Evolutionary conservation across 2,113 vertebrate species (phyloP).

Genomic region (Dendropsophus ebraccatus): DNA sequence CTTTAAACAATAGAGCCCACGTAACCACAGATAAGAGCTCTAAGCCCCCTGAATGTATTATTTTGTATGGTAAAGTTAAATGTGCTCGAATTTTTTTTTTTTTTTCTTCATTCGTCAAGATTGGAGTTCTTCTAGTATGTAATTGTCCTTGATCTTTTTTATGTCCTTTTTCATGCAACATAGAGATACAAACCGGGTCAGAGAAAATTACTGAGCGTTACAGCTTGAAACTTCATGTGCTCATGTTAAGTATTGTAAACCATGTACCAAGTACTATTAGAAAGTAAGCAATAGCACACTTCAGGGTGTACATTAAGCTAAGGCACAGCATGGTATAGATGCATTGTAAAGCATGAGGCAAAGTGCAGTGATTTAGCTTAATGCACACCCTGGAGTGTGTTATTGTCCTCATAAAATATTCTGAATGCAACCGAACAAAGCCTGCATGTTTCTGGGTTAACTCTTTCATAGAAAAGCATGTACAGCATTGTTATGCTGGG

Average conservation of each 20-base stretch:
- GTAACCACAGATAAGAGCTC: slow-evolving; percentile 33
- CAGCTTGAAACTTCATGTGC: slow-evolving; percentile 50
- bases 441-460: slow-evolving; percentile 40
- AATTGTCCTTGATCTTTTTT: slow-evolving; percentile 52
- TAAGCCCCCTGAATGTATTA: slow-evolving; percentile 26
- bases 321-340: slow-evolving; percentile 56
- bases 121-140: slow-evolving; percentile 40
- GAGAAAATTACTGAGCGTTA: slow-evolving; percentile 41
- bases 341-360: slow-evolving; percentile 55
- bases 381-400: slow-evolving; percentile 56
- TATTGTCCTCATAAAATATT: slow-evolving; percentile 59
- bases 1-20: slow-evolving; percentile 30
- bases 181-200: slow-evolving; percentile 53
- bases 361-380: slow-evolving; percentile 58
- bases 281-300: slow-evolving; percentile 57
- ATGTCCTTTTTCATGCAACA: slow-evolving; percentile 40
- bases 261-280: slow-evolving; percentile 52
- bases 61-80: slow-evolving; percentile 44
- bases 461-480: slow-evolving; percentile 22
- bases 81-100: too few species aligned
- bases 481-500: slow-evolving; percentile 10
- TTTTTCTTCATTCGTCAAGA: background rate
- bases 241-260: slow-evolving; percentile 59
- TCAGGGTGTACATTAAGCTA: slow-evolving; percentile 58
- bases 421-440: slow-evolving; percentile 56